These are phyloP conservation scores for Leucoptera coffeella DNA, from an alignment of 2,888 invertebrate species.

Conservation along the genomic window DNA sequence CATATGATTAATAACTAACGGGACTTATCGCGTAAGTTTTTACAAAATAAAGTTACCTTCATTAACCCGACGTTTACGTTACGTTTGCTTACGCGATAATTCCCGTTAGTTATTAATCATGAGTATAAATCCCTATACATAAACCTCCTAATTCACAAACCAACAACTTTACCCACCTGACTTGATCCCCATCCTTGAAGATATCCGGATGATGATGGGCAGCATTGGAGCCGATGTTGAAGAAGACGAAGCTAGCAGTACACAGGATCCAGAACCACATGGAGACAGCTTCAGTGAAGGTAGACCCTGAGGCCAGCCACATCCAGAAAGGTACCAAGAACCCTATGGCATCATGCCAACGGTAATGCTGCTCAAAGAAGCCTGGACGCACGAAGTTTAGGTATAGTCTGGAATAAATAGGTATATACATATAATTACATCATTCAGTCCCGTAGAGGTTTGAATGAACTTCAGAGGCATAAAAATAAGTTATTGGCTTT, in stretches of 20 bases:
- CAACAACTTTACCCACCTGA: slow-evolving; percentile 43
- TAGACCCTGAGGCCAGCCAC: slow-evolving; percentile 20
- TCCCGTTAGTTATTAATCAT: too few relatives aligned
- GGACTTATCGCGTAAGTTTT: too few relatives aligned
- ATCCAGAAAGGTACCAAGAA: slow-evolving; percentile 35
- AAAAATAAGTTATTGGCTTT: too few relatives aligned
- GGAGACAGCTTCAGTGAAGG: slow-evolving; percentile 19
- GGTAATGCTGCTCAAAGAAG: slow-evolving; percentile 20
- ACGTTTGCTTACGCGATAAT: too few relatives aligned
- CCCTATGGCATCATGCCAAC: slow-evolving; percentile 24
- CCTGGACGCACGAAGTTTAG: slow-evolving; percentile 16
- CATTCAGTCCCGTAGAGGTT: too few relatives aligned
- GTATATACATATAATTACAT: too few relatives aligned
- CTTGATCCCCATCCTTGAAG: slow-evolving; percentile 73
- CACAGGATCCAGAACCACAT: slow-evolving; percentile 56
- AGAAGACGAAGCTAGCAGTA: slow-evolving; percentile 56
- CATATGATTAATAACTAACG: too few relatives aligned
- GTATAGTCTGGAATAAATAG: slow-evolving; percentile 15
- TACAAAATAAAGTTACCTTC: too few relatives aligned
- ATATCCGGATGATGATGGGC: slow-evolving; percentile 78
- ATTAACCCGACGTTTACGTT: too few relatives aligned
- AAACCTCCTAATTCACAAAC: neutral
- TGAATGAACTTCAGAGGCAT: too few relatives aligned
- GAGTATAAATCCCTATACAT: too few relatives aligned
- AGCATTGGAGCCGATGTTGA: slow-evolving; percentile 62